Percentiles rank a stretch among this genome's conserved stretches.
Evolutionary conservation across 2,797 vertebrate genomes (phyloP).

Genomic region (Sebastes vulpes): DNA sequence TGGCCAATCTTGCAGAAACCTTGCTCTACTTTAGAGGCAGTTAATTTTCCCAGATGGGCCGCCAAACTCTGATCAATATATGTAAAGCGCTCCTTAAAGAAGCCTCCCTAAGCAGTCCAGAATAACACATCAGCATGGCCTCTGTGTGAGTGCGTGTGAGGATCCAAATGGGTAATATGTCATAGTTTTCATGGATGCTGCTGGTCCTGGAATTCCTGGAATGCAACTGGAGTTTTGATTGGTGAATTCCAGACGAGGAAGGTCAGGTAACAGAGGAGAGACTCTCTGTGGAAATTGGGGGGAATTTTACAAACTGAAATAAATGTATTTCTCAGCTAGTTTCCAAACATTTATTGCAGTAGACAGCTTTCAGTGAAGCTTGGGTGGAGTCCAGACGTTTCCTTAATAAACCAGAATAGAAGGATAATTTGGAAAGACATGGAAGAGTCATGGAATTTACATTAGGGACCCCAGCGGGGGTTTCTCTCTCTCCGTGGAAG

Average conservation of each 20-base stretch:
- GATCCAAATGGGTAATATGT: slow-evolving; percentile 55
- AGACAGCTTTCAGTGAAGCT: not conserved
- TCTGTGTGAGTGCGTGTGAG: not conserved
- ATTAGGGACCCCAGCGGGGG: slow-evolving; percentile 33
- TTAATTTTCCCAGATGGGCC: slow-evolving; percentile 53
- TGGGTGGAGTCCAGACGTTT: not conserved
- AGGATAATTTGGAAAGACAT: not conserved
- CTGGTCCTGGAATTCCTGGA: slow-evolving; percentile 69
- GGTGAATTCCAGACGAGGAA: slow-evolving; percentile 39
- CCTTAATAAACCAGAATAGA: not conserved
- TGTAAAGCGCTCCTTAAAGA: slow-evolving; percentile 46
- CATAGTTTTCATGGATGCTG: slow-evolving; percentile 50
- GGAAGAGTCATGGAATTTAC: slow-evolving; percentile 33
- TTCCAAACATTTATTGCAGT: not conserved
- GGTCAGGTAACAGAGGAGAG: slow-evolving; percentile 43
- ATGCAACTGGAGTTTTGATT: slow-evolving; percentile 51
- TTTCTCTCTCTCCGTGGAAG: slow-evolving; percentile 23
- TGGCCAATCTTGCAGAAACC: slow-evolving; percentile 11
- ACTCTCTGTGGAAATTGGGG: slow-evolving; percentile 31
- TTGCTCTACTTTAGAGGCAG: slow-evolving; percentile 25
- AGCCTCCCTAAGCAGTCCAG: slow-evolving; percentile 51
- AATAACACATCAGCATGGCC: slow-evolving; percentile 41
- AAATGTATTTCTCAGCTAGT: not conserved
- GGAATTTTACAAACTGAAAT: not conserved
- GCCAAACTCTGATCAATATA: slow-evolving; percentile 63